phyloP scores from a whole-genome alignment of 2,888 invertebrate genomes.

The Cynaeus angustus region DNA sequence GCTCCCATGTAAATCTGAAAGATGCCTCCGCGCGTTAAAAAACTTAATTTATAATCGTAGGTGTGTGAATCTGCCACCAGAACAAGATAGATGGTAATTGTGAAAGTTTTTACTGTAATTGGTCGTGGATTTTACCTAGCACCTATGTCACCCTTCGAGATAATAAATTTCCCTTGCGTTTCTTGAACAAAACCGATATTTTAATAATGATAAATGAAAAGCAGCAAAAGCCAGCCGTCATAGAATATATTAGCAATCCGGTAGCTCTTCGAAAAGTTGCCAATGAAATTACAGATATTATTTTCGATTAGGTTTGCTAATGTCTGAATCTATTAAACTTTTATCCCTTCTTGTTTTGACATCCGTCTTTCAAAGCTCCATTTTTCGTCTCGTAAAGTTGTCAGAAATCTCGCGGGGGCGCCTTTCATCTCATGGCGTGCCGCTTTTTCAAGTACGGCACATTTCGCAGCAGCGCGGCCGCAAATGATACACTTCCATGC shows the following conservation, averaged over 20 bases:
- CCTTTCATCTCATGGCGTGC: constrained; percentile 38
- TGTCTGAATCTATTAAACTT: neutral
- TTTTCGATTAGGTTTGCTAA: too few relatives aligned
- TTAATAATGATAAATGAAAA: too few relatives aligned
- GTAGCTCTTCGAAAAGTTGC: too few relatives aligned
- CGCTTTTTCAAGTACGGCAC: constrained; percentile 42
- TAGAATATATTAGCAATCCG: too few relatives aligned
- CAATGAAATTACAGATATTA: too few relatives aligned
- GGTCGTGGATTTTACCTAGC: constrained; percentile 25
- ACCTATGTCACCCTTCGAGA: too few relatives aligned
- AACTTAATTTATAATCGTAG: constrained; percentile 60
- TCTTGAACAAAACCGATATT: too few relatives aligned
- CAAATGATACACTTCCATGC: constrained; percentile 55
- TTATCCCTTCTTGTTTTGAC: constrained; percentile 24
- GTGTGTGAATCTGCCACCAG: constrained; percentile 63
- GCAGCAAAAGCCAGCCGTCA: too few relatives aligned
- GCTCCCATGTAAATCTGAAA: constrained; percentile 46
- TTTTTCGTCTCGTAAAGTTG: constrained; percentile 39
- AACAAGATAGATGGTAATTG: constrained; percentile 64
- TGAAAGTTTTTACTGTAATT: constrained; percentile 55
- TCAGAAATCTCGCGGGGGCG: constrained; percentile 34
- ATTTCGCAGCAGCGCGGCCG: constrained; percentile 45
- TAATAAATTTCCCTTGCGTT: too few relatives aligned
- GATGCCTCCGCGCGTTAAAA: constrained; percentile 30
- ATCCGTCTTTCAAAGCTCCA: constrained; percentile 2